Evolutionary conservation across 2,113 vertebrate genomes (phyloP), one percentile per base, ranked within the genome.

Genomic region (Proteles cristata): DNA sequence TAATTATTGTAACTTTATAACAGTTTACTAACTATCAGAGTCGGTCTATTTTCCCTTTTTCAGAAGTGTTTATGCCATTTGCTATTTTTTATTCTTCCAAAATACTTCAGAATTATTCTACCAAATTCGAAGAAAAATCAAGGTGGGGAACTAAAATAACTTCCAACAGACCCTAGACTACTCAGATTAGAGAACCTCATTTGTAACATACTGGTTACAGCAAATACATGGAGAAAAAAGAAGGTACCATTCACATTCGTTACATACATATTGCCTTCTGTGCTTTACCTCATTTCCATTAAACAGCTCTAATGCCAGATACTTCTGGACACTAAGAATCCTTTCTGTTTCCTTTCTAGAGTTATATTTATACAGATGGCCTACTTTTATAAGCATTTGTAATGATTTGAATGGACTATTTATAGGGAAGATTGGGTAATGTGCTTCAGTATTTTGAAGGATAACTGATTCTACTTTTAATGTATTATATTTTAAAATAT

Each of bases 401-500:
- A 90, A 96, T 0, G 28, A 66, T 58, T 53, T 90, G 74, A 95
- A 79, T 61, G 28, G 48, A 45, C 28, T 77, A 48, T 69, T 90
- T 87, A 53, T 11, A 79, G 31, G 50, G 26, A 92, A 86, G 23
- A 63, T 0, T 91, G 77, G 65, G 14, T 71, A 74, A 92, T 71
- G 66, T 92, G 58, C 88, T 94, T 82, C 92, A 82, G 63, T 48
- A 95, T 88, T 53, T 2, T 92, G 6, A 95, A 93, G 68, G 88
- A 53, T 63, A 86, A 81, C 15, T 80, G 23, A 68, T 9, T 73
- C 28, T 91, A 66, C 4, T 61, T 96, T 94, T 81, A 93, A 82
- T 58, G 16, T 31, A 88, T 55, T 68, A 68, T 88, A 53, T 66
- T 93, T 96, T 89, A 96, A 96, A 95, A 53, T 91, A 76, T 50